Evolutionary conservation across 2,113 vertebrate species (phyloP), one percentile per base, ranked within the genome.

Genomic region (Caracal caracal): DNA sequence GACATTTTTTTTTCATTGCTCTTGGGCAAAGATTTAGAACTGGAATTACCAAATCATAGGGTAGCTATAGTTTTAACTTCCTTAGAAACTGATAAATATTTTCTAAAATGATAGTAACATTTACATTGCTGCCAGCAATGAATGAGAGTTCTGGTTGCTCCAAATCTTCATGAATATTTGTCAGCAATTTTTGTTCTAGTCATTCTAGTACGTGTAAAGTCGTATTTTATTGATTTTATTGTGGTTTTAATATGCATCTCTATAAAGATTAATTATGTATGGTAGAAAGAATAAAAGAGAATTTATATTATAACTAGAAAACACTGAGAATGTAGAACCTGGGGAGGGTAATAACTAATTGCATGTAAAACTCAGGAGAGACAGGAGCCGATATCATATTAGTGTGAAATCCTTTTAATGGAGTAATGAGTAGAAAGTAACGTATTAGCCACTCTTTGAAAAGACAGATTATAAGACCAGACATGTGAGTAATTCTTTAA

Each of bases 391-490:
- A 73, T 63, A 26, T 28, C 12, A 66, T 68, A 43, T 49, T 92
- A 81, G 19, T 37, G 24, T 63, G 10, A 79, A 66, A 82, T 61
- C 10, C 10, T 65, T 92, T 70, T 49, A 95, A 51, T 63, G 10
- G 16, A 80, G 24, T 49, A 61, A 13, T 59, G 35, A 49, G 4
- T 22, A 33, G 22, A 70, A 90, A 90, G 70, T n/a, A 59, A 73
- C 11, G n/a, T 22, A 28, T 71, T 91, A 88, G 16, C 16, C 16
- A 63, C 5, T 83, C 7, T 93, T 90, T 83, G 19, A 56, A 88
- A 91, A 91, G 11, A 51, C 81, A n/a, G 75, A 83, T 79, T 94
- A 47, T 90, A 85, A 95, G 76, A 51, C 4, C 51, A 71, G 28
- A 95, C 63, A 70, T 12, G 20, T 33, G 22, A 84, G 12, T 66